Evolutionary conservation across 2,888 invertebrate species (phyloP).

Genomic region (Rotaria socialis): DNA sequence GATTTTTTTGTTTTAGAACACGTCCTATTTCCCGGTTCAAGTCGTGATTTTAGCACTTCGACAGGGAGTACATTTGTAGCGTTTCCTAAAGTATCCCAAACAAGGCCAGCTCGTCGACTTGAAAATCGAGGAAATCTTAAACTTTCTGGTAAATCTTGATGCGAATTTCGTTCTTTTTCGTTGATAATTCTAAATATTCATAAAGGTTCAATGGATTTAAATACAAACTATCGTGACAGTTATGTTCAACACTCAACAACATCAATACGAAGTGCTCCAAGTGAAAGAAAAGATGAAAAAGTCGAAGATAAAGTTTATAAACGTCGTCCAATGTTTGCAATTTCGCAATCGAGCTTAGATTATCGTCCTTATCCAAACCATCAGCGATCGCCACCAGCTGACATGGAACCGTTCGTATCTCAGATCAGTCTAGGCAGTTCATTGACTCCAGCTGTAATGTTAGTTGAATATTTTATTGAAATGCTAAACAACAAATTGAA

Average conservation of each 20-base stretch:
- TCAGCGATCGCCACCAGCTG: conserved; percentile 28
- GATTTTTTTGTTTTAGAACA: not conserved
- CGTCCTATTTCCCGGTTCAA: not conserved
- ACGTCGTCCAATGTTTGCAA: not conserved
- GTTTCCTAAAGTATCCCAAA: not conserved
- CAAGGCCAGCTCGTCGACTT: not conserved
- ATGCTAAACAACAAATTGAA: not conserved
- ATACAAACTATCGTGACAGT: conserved; percentile 39
- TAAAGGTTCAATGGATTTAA: conserved; percentile 35
- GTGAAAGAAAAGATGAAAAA: not conserved
- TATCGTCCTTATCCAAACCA: conserved; percentile 38
- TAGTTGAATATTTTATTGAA: not conserved
- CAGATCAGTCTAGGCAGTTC: not conserved
- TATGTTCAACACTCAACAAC: not conserved
- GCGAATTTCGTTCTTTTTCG: not conserved
- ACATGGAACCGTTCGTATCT: conserved; percentile 29
- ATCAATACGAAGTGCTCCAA: not conserved
- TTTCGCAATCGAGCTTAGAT: conserved; percentile 38
- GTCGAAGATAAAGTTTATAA: too few species aligned
- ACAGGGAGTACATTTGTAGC: not conserved
- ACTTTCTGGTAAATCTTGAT: not conserved
- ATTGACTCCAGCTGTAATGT: not conserved
- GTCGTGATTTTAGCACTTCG: not conserved
- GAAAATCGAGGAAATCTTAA: not conserved
- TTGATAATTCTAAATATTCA: not conserved